phyloP scores from a whole-genome alignment of 2,888 invertebrate genomes.

The Eilema caniola region DNA sequence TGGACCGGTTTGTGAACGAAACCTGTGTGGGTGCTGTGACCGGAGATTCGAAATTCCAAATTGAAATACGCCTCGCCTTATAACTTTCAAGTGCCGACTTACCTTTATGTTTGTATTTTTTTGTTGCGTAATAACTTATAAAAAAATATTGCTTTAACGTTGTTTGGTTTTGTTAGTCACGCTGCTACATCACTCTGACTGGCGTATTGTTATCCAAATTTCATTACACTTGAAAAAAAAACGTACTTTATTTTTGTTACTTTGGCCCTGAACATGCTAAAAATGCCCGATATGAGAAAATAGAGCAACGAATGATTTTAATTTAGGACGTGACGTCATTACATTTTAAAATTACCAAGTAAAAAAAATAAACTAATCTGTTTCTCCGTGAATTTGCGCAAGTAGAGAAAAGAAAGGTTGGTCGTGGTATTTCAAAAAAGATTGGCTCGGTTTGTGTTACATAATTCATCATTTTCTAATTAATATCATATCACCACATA shows the following conservation, averaged over 20 bases:
- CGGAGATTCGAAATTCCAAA: slow-evolving; percentile 71
- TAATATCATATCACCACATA: slow-evolving; percentile 4
- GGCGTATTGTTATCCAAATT: slow-evolving; percentile 5
- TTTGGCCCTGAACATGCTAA: slow-evolving; percentile 45
- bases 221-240: slow-evolving; percentile 7
- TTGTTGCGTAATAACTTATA: slow-evolving; percentile 73
- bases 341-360: slow-evolving; percentile 5
- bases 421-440: background rate
- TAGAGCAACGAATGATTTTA: slow-evolving; percentile 37
- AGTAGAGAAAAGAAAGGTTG: background rate
- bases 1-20: slow-evolving; percentile 78
- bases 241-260: slow-evolving; percentile 23
- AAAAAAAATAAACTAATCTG: background rate
- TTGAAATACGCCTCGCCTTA: slow-evolving; percentile 52
- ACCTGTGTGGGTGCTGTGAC: slow-evolving; percentile 74
- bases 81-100: slow-evolving; percentile 57
- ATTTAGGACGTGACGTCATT: slow-evolving; percentile 61
- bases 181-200: slow-evolving; percentile 30
- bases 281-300: slow-evolving; percentile 31
- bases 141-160: slow-evolving; percentile 42
- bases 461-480: slow-evolving; percentile 23
- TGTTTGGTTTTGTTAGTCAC: slow-evolving; percentile 52
- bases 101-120: slow-evolving; percentile 59
- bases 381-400: background rate
- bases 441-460: slow-evolving; percentile 22